phyloP scores from a whole-genome alignment of 1,140 invertebrate species.

The Trissolcus basalis region DNA sequence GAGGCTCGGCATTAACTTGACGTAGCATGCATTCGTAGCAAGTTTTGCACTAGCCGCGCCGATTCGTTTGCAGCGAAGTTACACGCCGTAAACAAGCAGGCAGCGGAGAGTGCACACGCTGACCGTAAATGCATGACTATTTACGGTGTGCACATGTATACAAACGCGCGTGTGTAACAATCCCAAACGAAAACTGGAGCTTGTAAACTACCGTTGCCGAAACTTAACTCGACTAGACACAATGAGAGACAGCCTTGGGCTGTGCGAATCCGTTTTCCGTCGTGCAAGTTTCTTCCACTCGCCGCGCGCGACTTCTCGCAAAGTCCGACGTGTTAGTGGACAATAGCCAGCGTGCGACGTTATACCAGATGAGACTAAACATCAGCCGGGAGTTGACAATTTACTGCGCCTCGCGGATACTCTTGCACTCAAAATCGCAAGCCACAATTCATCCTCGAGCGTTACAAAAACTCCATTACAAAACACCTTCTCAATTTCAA shows the following conservation, averaged over 20 bases:
- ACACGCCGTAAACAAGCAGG: conserved; percentile 71
- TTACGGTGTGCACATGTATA: conserved; percentile 53
- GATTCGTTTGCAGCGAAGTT: conserved; percentile 70
- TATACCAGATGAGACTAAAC: conserved; percentile 49
- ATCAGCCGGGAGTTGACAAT: conserved; percentile 48
- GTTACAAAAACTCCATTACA: no score
- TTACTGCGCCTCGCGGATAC: conserved; percentile 29
- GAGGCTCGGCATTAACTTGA: conserved; percentile 67
- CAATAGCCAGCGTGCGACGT: conserved; percentile 44
- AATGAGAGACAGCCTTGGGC: conserved; percentile 55
- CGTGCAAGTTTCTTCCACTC: conserved; percentile 57
- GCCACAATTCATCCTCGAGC: no score
- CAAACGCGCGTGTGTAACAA: conserved; percentile 48
- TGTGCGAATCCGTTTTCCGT: conserved; percentile 56
- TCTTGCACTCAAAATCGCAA: conserved; percentile 6
- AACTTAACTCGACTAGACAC: conserved; percentile 59
- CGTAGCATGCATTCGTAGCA: conserved; percentile 67
- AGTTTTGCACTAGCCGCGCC: conserved; percentile 66
- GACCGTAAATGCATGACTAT: conserved; percentile 61
- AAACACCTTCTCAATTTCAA: no score
- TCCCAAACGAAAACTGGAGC: conserved; percentile 68
- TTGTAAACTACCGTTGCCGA: conserved; percentile 64
- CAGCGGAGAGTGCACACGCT: conserved; percentile 60
- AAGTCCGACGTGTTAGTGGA: conserved; percentile 56
- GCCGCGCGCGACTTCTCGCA: conserved; percentile 41